phyloP scores from a whole-genome alignment of 2,113 vertebrate genomes.

The Dasyurus viverrinus region DNA sequence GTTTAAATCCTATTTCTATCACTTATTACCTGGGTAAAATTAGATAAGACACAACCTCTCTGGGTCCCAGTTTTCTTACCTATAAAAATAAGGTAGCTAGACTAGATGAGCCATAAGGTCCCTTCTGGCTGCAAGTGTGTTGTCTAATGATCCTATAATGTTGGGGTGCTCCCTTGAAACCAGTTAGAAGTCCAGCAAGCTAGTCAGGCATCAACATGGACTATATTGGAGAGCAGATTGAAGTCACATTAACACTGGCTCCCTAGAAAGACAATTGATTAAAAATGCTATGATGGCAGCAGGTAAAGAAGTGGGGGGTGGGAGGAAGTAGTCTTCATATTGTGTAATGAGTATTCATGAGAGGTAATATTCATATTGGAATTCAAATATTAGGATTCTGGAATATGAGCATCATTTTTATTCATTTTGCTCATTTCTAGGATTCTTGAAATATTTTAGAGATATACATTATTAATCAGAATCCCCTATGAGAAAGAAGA shows the following conservation, averaged over 20 bases:
- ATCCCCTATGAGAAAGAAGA: background rate
- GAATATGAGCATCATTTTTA: background rate
- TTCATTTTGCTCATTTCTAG: slow-evolving; percentile 1
- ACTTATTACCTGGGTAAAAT: background rate
- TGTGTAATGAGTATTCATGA: background rate
- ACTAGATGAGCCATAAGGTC: background rate
- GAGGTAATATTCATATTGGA: background rate
- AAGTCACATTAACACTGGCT: background rate
- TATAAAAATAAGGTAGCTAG: background rate
- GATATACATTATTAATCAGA: slow-evolving; percentile 3
- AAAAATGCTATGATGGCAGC: background rate
- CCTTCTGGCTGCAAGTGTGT: background rate
- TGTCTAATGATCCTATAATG: background rate
- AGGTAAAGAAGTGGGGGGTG: background rate
- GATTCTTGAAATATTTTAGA: background rate
- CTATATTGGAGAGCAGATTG: background rate
- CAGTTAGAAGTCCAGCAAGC: background rate
- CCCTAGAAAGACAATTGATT: background rate
- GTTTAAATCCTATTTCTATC: background rate
- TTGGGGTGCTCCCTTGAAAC: background rate
- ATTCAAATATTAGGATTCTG: slow-evolving; percentile 5
- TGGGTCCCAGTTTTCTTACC: background rate
- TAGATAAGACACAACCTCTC: background rate
- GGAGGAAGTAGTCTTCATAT: background rate
- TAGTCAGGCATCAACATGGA: background rate